These are phyloP conservation scores for Chrysolina oricalcia DNA, from an alignment of 2,888 invertebrate species.

Conservation along the genomic window DNA sequence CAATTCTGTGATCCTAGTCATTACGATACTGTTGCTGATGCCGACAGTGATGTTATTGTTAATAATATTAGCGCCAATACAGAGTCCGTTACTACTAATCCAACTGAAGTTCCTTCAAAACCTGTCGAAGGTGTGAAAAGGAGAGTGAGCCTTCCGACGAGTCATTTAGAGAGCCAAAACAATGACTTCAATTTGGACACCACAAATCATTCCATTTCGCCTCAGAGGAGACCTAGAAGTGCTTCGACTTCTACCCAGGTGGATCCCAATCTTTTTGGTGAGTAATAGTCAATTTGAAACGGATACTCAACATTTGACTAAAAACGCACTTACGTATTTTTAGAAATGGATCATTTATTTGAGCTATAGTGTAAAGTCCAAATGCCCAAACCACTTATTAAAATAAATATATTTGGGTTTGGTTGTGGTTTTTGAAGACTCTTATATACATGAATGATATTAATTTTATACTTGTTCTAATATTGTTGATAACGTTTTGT, in stretches of 20 bases:
- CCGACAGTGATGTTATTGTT: constrained; percentile 56
- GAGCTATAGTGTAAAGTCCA: no score
- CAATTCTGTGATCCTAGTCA: constrained; percentile 83
- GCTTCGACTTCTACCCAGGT: constrained; percentile 89
- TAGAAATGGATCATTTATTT: no score
- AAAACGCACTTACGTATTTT: no score
- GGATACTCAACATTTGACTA: no score
- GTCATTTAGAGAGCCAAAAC: constrained; percentile 63
- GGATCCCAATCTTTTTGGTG: constrained; percentile 89
- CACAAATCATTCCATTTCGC: constrained; percentile 73
- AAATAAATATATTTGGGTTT: no score
- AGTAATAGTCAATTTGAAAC: constrained; percentile 59
- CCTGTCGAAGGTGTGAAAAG: constrained; percentile 61
- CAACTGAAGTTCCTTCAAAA: constrained; percentile 51
- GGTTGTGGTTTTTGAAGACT: no score
- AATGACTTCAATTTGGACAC: constrained; percentile 66
- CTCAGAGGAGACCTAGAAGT: constrained; percentile 83
- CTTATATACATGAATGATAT: no score
- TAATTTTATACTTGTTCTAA: no score
- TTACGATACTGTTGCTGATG: constrained; percentile 61
- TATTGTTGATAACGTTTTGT: no score
- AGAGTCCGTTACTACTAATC: constrained; percentile 39
- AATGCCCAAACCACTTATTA: no score
- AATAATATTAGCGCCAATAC: constrained; percentile 57
- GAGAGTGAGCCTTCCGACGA: constrained; percentile 77